Percentiles rank a stretch among this genome's conserved stretches.
These are phyloP conservation scores for Sinodicranocentrus sp. DNA, from an alignment of 2,888 invertebrate species.

Conservation along the genomic window DNA sequence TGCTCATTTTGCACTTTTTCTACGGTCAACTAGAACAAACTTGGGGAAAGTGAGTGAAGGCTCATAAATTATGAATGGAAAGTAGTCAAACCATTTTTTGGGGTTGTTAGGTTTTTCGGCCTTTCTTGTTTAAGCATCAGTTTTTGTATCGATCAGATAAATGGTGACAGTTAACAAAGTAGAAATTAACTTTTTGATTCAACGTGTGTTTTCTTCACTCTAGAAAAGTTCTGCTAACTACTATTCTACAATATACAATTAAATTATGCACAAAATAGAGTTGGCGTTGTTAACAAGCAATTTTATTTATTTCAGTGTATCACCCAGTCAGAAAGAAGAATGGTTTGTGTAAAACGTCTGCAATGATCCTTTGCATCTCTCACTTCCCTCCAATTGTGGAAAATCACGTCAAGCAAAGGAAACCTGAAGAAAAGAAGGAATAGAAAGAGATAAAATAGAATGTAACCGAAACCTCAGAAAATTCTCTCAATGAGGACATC, in stretches of 20 bases:
- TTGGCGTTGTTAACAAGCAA: no score
- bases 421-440: neutral
- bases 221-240: no score
- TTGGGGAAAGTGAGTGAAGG: slow-evolving; percentile 21
- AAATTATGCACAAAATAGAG: neutral
- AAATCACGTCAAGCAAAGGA: slow-evolving; percentile 18
- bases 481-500: neutral
- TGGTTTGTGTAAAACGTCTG: slow-evolving; percentile 75
- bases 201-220: neutral
- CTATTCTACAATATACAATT: neutral
- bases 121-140: no score
- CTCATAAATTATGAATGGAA: slow-evolving; percentile 61
- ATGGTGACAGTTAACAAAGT: neutral
- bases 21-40: neutral
- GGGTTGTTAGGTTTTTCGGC: no score
- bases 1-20: neutral
- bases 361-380: slow-evolving; percentile 20
- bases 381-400: slow-evolving; percentile 5
- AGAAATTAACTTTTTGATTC: neutral
- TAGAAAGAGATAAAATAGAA: no score
- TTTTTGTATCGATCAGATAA: slow-evolving; percentile 36
- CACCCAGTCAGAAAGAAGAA: slow-evolving; percentile 77
- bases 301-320: slow-evolving; percentile 73
- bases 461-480: slow-evolving; percentile 19
- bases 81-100: no score